These are phyloP conservation scores for Natrix natrix DNA, from an alignment of 2,797 vertebrate genomes.

Conservation along the genomic window DNA sequence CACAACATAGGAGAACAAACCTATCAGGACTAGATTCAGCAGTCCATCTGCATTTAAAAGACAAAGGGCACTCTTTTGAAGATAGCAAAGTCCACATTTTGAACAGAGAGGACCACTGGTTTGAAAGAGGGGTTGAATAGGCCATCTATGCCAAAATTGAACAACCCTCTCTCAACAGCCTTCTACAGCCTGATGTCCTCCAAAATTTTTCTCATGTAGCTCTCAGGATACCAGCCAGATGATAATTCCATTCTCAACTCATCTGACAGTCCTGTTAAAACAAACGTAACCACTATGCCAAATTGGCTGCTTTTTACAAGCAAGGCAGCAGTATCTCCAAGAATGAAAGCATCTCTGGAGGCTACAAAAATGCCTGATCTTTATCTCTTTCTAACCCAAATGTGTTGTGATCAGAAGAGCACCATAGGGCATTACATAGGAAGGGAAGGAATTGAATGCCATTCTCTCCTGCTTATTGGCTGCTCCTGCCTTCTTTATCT, in stretches of 20 bases:
- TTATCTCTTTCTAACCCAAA: neutral
- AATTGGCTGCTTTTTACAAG: neutral
- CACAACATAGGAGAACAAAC: too few relatives aligned
- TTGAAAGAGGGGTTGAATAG: too few relatives aligned
- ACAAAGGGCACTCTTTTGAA: too few relatives aligned
- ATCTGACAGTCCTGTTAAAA: neutral
- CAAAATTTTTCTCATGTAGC: neutral
- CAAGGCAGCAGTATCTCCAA: neutral
- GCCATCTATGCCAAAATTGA: too few relatives aligned
- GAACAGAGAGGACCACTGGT: too few relatives aligned
- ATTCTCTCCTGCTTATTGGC: neutral
- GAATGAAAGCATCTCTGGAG: neutral
- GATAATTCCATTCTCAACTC: neutral
- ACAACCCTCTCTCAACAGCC: neutral
- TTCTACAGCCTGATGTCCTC: neutral
- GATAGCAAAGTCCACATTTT: too few relatives aligned
- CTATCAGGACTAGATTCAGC: too few relatives aligned
- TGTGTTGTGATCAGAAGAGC: neutral
- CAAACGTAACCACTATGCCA: neutral
- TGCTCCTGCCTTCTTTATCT: neutral
- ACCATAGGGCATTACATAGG: neutral
- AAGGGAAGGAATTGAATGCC: neutral
- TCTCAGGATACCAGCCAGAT: neutral
- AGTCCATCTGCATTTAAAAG: too few relatives aligned
- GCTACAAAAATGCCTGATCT: neutral